Conservation (phyloP, 1,140 invertebrate species). For the Trichonephila inaurata region DNA sequence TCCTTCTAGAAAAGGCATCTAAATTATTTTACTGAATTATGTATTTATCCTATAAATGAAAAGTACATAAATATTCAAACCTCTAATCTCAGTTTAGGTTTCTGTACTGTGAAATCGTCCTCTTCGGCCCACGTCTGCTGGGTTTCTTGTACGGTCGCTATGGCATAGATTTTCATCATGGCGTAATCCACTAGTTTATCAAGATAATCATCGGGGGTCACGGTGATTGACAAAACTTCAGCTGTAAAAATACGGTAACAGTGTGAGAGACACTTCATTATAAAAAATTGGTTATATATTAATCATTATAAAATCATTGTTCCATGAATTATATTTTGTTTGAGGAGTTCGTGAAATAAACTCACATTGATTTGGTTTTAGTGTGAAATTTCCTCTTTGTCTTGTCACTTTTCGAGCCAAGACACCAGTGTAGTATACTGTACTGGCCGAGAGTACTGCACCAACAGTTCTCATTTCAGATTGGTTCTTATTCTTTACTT, state of each 20-base stretch:
- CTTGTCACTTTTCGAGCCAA: constrained; percentile 86
- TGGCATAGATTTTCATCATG: constrained; percentile 91
- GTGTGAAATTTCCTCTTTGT: constrained; percentile 81
- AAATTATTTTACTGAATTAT: background rate
- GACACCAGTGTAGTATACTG: constrained; percentile 89
- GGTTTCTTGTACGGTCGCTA: constrained; percentile 90
- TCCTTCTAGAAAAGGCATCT: no score
- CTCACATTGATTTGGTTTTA: constrained; percentile 78
- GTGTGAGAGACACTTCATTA: no score
- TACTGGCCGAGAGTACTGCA: constrained; percentile 85
- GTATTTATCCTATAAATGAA: background rate
- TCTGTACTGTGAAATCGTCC: constrained; percentile 93
- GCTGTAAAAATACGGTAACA: constrained; percentile 79
- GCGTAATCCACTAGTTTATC: constrained; percentile 89
- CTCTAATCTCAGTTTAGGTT: constrained; percentile 86
- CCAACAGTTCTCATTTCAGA: constrained; percentile 85
- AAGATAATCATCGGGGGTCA: constrained; percentile 90
- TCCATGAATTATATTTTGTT: no score
- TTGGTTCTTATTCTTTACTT: constrained; percentile 80
- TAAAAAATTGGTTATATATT: no score
- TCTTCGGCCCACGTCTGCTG: constrained; percentile 94
- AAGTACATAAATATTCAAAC: constrained; percentile 17
- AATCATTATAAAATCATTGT: no score
- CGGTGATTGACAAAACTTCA: constrained; percentile 86
- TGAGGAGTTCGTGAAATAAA: background rate